Evolutionary conservation across 1,140 invertebrate genomes (phyloP).

Genomic region (Lordiphosa mommai): DNA sequence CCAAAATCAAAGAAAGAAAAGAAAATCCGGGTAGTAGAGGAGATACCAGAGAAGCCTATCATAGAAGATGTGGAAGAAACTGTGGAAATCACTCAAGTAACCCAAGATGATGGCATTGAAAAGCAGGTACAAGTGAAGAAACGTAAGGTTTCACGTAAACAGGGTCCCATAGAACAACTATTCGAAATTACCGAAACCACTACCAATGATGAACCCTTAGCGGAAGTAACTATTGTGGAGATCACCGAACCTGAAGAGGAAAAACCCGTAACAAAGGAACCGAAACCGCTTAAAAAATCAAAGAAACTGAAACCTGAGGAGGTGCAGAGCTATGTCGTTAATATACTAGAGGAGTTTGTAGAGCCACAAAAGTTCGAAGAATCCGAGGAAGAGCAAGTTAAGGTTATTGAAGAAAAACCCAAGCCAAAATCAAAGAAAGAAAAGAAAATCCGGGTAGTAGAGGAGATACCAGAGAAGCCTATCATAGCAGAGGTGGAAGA

Average conservation of each 20-base stretch:
- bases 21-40: slow-evolving; percentile 18
- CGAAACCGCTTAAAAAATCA: slow-evolving; percentile 31
- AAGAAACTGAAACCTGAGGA: slow-evolving; percentile 55
- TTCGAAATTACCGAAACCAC: slow-evolving; percentile 73
- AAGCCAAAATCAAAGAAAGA: slow-evolving; percentile 23
- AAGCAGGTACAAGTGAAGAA: slow-evolving; percentile 43
- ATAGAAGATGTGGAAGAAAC: slow-evolving; percentile 48
- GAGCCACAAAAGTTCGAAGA: slow-evolving; percentile 29
- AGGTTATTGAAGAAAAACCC: no score
- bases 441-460: slow-evolving; percentile 16
- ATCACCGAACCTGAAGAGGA: slow-evolving; percentile 24
- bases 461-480: slow-evolving; percentile 10
- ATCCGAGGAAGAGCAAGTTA: slow-evolving; percentile 40
- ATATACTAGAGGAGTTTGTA: slow-evolving; percentile 6
- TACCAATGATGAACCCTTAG: slow-evolving; percentile 47
- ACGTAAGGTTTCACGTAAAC: slow-evolving; percentile 45
- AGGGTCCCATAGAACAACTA: slow-evolving; percentile 56
- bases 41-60: slow-evolving; percentile 28
- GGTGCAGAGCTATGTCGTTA: slow-evolving; percentile 34
- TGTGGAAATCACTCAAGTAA: slow-evolving; percentile 22
- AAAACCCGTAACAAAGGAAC: background rate
- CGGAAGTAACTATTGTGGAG: slow-evolving; percentile 53
- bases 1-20: slow-evolving; percentile 20
- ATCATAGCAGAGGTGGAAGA: slow-evolving; percentile 40
- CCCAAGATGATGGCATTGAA: slow-evolving; percentile 18